Conservation (phyloP, 1,140 invertebrate genomes). For the Lamellibrachia luymesi region DNA sequence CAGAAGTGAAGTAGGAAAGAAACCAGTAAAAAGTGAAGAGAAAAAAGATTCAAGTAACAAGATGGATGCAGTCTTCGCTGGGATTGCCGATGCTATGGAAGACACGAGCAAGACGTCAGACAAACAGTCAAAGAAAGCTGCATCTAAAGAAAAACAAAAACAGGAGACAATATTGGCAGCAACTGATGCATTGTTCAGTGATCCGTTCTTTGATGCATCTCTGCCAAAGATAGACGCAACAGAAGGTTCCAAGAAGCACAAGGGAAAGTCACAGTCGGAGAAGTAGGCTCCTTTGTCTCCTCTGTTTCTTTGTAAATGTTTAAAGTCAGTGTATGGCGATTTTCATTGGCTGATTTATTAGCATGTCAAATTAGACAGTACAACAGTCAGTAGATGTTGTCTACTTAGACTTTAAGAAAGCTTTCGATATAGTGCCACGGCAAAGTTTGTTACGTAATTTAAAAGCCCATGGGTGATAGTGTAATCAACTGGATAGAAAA, state of each 20-base stretch:
- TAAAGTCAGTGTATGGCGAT: too few species aligned
- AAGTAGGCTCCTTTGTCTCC: neutral
- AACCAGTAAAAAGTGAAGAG: neutral
- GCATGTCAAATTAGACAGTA: too few species aligned
- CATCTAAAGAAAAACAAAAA: neutral
- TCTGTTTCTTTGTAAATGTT: too few species aligned
- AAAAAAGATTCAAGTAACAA: neutral
- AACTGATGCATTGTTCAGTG: neutral
- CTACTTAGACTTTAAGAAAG: too few species aligned
- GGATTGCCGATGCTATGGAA: neutral
- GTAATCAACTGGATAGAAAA: too few species aligned
- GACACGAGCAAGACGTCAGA: neutral
- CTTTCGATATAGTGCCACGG: too few species aligned
- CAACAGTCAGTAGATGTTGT: too few species aligned
- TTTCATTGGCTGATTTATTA: too few species aligned
- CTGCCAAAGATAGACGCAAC: neutral
- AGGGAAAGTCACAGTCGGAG: neutral
- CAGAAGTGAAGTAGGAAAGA: neutral
- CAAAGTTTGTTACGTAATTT: too few species aligned
- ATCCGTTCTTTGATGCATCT: neutral
- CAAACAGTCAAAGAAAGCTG: neutral
- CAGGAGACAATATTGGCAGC: neutral
- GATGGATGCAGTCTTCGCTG: neutral
- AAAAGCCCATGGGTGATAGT: too few species aligned
- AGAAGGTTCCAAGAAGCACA: neutral